A percentile compares a stretch with the other conserved stretches of the same genome.
Conservation (phyloP, 2,113 vertebrate species). For the Protobothrops flavoviridis region DNA sequence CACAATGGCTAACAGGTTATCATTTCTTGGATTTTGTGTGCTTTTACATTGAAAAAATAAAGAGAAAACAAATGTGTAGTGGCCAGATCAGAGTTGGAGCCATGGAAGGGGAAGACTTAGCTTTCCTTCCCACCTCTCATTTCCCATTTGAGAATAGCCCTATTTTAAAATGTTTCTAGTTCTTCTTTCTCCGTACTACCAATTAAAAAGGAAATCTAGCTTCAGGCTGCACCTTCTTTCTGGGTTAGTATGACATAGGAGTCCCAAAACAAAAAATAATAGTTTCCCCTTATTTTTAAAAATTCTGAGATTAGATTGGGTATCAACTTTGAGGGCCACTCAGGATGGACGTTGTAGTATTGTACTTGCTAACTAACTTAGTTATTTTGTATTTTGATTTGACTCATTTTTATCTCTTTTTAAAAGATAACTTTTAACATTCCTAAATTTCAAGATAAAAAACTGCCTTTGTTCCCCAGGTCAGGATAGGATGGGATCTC, state of each 20-base stretch:
- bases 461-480: background rate
- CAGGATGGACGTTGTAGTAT: background rate
- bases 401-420: background rate
- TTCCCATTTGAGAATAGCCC: background rate
- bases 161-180: background rate
- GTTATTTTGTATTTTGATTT: background rate
- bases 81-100: background rate
- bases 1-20: background rate
- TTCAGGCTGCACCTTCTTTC: background rate
- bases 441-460: background rate
- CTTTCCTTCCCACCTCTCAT: background rate
- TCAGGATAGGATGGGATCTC: background rate
- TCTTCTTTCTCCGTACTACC: background rate
- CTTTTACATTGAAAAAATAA: background rate
- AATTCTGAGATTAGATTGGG: background rate
- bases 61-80: background rate
- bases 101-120: background rate
- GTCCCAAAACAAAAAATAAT: background rate
- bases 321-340: background rate
- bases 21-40: background rate
- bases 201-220: background rate
- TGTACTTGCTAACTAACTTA: background rate
- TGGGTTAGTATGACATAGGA: background rate
- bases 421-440: background rate
- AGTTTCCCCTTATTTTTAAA: background rate